These are phyloP conservation scores for Zoanthus sansibaricus DNA, from an alignment of 92 coral and sea anemone species.

Conservation along the genomic window DNA sequence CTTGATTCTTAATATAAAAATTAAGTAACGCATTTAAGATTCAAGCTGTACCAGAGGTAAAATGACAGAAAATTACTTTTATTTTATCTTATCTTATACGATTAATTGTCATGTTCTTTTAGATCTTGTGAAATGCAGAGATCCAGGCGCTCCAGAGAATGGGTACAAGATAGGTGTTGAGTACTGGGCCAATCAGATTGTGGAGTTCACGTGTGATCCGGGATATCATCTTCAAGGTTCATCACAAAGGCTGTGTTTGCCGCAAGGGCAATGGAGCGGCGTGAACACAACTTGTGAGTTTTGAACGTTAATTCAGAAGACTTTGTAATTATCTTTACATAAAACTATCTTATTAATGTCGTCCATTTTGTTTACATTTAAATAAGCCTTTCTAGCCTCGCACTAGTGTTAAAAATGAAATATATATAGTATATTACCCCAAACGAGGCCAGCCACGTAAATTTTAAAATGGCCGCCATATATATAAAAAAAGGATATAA, in stretches of 20 bases:
- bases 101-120: not conserved
- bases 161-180: slow-evolving; percentile 75
- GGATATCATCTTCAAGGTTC: slow-evolving; percentile 82
- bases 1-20: no score
- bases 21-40: not conserved
- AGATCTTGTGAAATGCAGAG: slow-evolving; percentile 77
- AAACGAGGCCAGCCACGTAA: no score
- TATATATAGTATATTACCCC: no score
- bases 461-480: no score
- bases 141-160: slow-evolving; percentile 72
- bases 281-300: slow-evolving; percentile 71
- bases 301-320: not conserved
- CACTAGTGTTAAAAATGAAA: no score
- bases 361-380: no score
- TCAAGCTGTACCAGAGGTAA: not conserved
- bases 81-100: not conserved
- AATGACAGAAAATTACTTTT: not conserved
- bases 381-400: no score
- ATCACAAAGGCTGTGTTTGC: slow-evolving; percentile 70
- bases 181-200: slow-evolving; percentile 82
- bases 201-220: slow-evolving; percentile 73
- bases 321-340: not conserved
- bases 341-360: no score
- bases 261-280: slow-evolving; percentile 76
- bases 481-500: no score